Evolutionary conservation across 1,140 invertebrate genomes (phyloP), one percentile per base, ranked within the genome.

Genomic region (Zeugodacus cucurbitae): DNA sequence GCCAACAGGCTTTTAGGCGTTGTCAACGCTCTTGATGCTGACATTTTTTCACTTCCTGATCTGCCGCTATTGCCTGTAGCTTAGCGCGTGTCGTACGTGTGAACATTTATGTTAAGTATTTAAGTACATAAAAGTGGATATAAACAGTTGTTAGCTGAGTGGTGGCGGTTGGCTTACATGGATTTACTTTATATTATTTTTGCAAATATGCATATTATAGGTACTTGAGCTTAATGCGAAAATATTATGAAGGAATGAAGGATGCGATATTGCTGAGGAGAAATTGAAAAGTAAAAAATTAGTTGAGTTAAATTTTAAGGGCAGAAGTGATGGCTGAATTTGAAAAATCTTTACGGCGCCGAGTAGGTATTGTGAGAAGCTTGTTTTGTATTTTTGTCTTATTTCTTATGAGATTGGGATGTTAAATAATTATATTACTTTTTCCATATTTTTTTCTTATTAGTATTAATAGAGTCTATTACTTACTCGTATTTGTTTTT

Each of bases 21-120:
- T 82, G 74, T 82, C 74, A 82, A 82, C 74, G 10, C 74, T 82
- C 22, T 82, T 82, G 41, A 82, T 82, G 29, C 74, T 20, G 34
- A 10, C 74, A 82, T 82, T 54, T 82, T 82, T 82, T 44, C 41
- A 11, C 41, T 54, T 78, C 7, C 6, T 82, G 41, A 82, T 82
- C 20, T 82, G 17, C 26, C 41, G 32, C 44, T 48, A 11, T 82
- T 48, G 74, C 41, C n/a, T n/a, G 14, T 7, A 48, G 74, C 74
- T 48, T 82, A 41, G 37, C 74, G n/a, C 74, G 14, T 82, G 74
- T 22, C n/a, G n/a, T 29, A 82, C 74, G 74, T 82, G 74, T 82
- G 20, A 41, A 41, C 74, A 82, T 82, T 82, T 82, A 82, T 82
- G 74, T 14, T 82, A 82, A 82, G 74, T 37, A 48, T 26, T 48